Evolutionary conservation across 64 coral and sea anemone genomes (phyloP), one percentile per base, ranked within the genome.

Genomic region (Dendrophyllia cribrosa): DNA sequence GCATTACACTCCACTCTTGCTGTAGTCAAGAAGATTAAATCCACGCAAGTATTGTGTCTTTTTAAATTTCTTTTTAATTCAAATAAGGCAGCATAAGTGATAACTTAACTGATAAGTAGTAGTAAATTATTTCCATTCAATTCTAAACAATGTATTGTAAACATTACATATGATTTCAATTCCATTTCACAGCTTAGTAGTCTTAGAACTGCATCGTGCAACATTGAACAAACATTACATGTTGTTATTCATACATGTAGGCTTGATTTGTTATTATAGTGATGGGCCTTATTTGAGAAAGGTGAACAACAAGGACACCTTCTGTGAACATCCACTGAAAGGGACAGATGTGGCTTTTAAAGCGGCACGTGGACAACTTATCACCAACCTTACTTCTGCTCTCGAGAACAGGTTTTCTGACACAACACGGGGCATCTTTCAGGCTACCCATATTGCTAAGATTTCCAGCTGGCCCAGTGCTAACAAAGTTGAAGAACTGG

Each of bases 21-120:
- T 78, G 75, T 78, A 78, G 51, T 78, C 75, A 78, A 78, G 75
- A 78, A 78, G 52, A 78, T 78, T 78, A 78, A 78, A 78, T 78
- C 75, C 75, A 78, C 52, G 75, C 53, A 78, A 78, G 75, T 78
- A 78, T 78, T 72, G 65, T 68, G 21, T 68, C 24, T 68, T n/a
- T 72, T 43, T 72, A 11, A 43, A 13, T 78, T 78, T 78, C 58
- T 48, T 78, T 78, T 78, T 25, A n/a, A n/a, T n/a, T n/a, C n/a
- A n/a, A n/a, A n/a, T n/a, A n/a, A n/a, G n/a, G n/a, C n/a, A n/a
- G n/a, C n/a, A n/a, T n/a, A n/a, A n/a, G n/a, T n/a, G n/a, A n/a
- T n/a, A n/a, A n/a, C n/a, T n/a, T n/a, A n/a, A n/a, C n/a, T n/a
- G n/a, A n/a, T n/a, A n/a, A n/a, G n/a, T 76, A 50, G 75, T 78